Evolutionary conservation across 23 tunicate species (phyloP).

Genomic region (Oikopleura dioica): DNA sequence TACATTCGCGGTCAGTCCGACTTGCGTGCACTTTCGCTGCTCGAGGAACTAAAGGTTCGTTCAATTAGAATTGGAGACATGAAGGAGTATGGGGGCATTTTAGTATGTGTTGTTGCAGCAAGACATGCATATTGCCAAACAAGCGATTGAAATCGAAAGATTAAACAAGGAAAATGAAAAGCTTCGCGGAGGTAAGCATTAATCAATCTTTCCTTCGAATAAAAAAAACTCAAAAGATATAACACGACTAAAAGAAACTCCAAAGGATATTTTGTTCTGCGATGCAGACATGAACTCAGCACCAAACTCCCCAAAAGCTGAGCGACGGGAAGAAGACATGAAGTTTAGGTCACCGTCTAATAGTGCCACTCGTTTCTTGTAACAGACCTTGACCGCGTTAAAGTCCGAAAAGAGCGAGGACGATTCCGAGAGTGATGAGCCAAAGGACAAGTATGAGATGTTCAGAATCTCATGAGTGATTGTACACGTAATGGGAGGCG

Average conservation of each 20-base stretch:
- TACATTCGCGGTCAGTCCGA: constrained; percentile 4
- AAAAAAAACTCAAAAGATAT: background rate
- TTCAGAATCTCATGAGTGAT: too few relatives aligned
- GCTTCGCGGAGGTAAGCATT: constrained; percentile 8
- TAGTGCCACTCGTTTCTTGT: too few relatives aligned
- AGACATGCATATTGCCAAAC: background rate
- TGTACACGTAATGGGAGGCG: too few relatives aligned
- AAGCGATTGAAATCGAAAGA: background rate
- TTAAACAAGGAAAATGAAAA: background rate
- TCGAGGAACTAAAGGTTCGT: constrained; percentile 5
- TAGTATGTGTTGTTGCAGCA: constrained; percentile 1
- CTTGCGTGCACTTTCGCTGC: background rate
- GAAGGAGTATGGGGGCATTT: background rate
- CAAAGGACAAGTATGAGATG: too few relatives aligned
- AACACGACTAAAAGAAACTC: background rate
- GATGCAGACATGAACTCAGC: background rate
- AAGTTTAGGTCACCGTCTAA: too few relatives aligned
- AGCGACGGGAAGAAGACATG: too few relatives aligned
- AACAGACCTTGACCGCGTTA: too few relatives aligned
- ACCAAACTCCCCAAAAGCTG: too few relatives aligned
- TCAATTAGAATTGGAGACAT: background rate
- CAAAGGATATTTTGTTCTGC: background rate
- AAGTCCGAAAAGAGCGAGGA: too few relatives aligned
- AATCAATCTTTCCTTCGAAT: background rate
- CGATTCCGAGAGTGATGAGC: too few relatives aligned